phyloP scores from a whole-genome alignment of 1,140 invertebrate genomes.

The Drosophila sulfurigaster region DNA sequence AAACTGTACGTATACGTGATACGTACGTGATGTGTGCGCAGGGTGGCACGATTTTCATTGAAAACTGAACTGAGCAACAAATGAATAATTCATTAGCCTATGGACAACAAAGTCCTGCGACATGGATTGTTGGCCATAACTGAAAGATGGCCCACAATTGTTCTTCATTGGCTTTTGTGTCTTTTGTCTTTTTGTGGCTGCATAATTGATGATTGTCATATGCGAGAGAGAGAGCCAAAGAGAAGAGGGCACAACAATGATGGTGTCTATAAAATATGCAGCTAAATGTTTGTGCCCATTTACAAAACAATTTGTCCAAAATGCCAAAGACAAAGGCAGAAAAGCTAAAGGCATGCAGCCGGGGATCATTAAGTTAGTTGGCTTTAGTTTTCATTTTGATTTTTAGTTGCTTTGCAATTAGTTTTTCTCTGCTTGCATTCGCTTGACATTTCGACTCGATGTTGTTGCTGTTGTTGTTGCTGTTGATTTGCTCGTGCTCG shows the following conservation, averaged over 20 bases:
- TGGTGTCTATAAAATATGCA: constrained; percentile 57
- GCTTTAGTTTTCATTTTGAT: constrained; percentile 39
- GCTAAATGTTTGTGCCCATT: constrained; percentile 24
- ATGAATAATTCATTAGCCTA: constrained; percentile 45
- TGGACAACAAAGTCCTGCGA: constrained; percentile 24
- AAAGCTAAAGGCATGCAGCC: neutral
- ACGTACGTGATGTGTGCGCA: neutral
- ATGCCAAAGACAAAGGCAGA: constrained; percentile 10
- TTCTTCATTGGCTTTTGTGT: neutral
- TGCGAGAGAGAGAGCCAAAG: neutral
- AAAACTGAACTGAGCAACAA: constrained; percentile 6
- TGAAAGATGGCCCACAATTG: constrained; percentile 42
- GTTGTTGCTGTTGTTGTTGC: constrained; percentile 25
- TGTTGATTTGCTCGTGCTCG: constrained; percentile 59
- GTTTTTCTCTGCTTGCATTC: constrained; percentile 64
- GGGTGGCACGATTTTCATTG: constrained; percentile 14
- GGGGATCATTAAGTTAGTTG: constrained; percentile 59
- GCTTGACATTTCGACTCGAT: constrained; percentile 68
- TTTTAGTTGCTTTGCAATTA: constrained; percentile 68
- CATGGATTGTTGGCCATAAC: constrained; percentile 37
- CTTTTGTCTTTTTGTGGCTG: constrained; percentile 1
- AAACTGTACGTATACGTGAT: neutral
- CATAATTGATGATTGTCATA: constrained; percentile 46
- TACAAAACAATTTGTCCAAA: constrained; percentile 40
- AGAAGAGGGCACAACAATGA: constrained; percentile 13